phyloP scores from a whole-genome alignment of 2,888 invertebrate genomes.

The Microctonus aethiopoides region DNA sequence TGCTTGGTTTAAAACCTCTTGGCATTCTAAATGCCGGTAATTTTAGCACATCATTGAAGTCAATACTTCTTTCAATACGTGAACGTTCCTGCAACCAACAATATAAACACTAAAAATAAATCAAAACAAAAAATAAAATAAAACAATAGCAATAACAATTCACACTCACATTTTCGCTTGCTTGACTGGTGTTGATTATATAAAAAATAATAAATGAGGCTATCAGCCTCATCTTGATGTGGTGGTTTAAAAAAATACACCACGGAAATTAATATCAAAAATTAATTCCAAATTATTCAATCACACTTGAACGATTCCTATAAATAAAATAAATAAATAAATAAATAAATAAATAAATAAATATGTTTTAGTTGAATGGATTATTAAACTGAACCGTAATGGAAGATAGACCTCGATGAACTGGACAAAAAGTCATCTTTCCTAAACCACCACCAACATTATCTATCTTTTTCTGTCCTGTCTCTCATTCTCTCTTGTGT shows the following conservation, averaged over 20 bases:
- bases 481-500: background rate
- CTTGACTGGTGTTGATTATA: background rate
- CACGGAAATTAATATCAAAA: background rate
- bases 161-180: constrained; percentile 18
- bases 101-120: constrained; percentile 1
- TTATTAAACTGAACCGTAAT: constrained; percentile 40
- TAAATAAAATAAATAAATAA: background rate
- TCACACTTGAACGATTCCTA: no score
- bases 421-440: constrained; percentile 42
- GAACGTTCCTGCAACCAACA: constrained; percentile 28
- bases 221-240: constrained; percentile 37
- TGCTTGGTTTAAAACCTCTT: constrained; percentile 73
- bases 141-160: background rate
- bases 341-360: background rate
- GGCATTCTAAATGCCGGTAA: constrained; percentile 76
- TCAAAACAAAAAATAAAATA: background rate
- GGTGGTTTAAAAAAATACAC: constrained; percentile 20
- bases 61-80: constrained; percentile 72
- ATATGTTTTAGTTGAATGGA: background rate
- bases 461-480: constrained; percentile 12
- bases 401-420: constrained; percentile 45
- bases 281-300: background rate
- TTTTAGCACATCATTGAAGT: constrained; percentile 76
- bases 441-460: constrained; percentile 32
- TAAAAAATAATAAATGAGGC: constrained; percentile 34